A percentile compares a stretch with the other conserved stretches of the same genome.
Evolutionary conservation across 2,888 invertebrate genomes (phyloP).

Genomic region (Mesodorylaimus sp.): DNA sequence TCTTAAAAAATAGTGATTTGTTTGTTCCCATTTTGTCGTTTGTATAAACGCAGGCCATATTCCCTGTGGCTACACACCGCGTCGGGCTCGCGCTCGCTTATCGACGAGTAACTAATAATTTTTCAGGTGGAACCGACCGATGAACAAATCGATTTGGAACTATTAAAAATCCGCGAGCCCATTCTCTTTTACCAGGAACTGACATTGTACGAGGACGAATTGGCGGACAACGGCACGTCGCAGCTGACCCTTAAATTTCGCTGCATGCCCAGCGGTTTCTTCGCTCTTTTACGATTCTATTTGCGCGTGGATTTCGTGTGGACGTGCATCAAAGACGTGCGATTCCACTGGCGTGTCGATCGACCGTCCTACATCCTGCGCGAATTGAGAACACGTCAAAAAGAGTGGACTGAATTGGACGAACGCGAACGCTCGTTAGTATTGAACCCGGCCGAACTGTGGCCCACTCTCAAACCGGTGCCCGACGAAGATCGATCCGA

Average conservation of each 20-base stretch:
- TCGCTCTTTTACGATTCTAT: constrained; percentile 70
- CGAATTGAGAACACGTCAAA: too few relatives aligned
- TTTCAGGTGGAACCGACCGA: constrained; percentile 46
- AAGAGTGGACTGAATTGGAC: too few relatives aligned
- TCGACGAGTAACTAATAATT: too few relatives aligned
- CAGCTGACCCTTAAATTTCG: constrained; percentile 75
- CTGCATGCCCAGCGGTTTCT: constrained; percentile 86
- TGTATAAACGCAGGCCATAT: background rate
- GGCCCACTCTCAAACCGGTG: too few relatives aligned
- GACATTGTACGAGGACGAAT: constrained; percentile 85
- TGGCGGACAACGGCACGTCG: constrained; percentile 91
- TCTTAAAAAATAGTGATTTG: background rate
- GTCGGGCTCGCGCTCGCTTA: background rate
- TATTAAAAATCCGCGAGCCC: constrained; percentile 66
- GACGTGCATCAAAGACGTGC: constrained; percentile 66
- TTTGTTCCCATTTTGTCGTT: background rate
- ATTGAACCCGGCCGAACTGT: too few relatives aligned
- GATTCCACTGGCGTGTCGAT: constrained; percentile 31
- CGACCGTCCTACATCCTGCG: background rate
- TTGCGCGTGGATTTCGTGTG: constrained; percentile 81
- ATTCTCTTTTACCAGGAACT: constrained; percentile 85
- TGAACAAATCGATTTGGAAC: constrained; percentile 63
- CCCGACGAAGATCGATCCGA: too few relatives aligned
- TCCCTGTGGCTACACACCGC: background rate
- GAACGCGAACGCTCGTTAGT: too few relatives aligned